These are phyloP conservation scores for Malurus alboscapulatus DNA, from an alignment of 2,113 vertebrate genomes.

Conservation along the genomic window DNA sequence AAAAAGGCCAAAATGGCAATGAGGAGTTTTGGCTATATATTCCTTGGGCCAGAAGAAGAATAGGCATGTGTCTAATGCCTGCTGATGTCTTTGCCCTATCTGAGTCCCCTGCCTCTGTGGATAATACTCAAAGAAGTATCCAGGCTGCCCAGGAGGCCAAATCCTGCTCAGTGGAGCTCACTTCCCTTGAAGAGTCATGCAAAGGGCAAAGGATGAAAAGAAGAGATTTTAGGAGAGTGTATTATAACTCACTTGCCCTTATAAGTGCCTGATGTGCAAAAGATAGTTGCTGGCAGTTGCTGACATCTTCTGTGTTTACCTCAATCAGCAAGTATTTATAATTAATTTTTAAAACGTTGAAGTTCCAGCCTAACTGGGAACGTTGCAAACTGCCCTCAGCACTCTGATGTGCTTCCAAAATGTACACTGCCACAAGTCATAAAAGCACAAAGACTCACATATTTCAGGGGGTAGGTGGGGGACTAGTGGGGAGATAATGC, in stretches of 20 bases:
- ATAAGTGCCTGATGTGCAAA: not conserved
- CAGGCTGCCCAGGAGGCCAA: not conserved
- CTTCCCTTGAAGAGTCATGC: not conserved
- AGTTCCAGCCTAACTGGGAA: not conserved
- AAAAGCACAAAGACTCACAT: not conserved
- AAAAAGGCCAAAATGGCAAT: not conserved
- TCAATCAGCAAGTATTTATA: conserved; percentile 41
- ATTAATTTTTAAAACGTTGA: not conserved
- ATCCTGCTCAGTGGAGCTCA: not conserved
- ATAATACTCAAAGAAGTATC: not conserved
- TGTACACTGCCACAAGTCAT: not conserved
- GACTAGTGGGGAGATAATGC: not conserved
- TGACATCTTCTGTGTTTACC: conserved; percentile 37
- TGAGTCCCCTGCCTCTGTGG: not conserved
- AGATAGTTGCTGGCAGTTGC: not conserved
- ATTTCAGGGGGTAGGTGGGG: not conserved
- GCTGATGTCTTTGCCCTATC: not conserved
- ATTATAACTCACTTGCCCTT: not conserved
- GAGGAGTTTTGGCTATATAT: not conserved
- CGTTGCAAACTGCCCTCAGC: conserved; percentile 4
- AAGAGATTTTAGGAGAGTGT: not conserved
- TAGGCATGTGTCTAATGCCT: not conserved
- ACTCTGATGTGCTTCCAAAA: conserved; percentile 41
- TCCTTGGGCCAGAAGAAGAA: not conserved
- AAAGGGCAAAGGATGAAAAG: not conserved